Evolutionary conservation across 2,113 vertebrate genomes (phyloP), one percentile per base, ranked within the genome.

Genomic region (Halichoeres trimaculatus): DNA sequence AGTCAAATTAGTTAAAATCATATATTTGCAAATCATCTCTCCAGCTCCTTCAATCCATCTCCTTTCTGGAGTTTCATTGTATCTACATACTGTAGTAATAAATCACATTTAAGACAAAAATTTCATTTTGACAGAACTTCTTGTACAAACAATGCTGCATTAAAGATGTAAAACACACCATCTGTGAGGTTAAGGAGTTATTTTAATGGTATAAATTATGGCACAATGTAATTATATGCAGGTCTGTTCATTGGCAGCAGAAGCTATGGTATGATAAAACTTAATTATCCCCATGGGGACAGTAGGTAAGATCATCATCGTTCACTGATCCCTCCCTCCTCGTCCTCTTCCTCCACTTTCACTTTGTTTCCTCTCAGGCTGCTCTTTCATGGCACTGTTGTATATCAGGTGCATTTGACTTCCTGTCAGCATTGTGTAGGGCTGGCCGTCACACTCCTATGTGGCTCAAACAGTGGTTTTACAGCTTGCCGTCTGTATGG

Each of bases 381-480:
- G 1, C 48, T 4, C 17, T 41, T 41, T 68, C 54, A 72, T 3
- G 11, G 2, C 66, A 14, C 1, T 2, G 16, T 67, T 36, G 74
- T 50, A 55, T 55, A 53, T 82, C 57, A 57, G 69, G 41, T 81
- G 55, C 17, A 20, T 73, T 62, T 45, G 53, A 64, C 19, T 40
- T 61, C 56, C 74, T 62, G 66, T 81, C 40, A 47, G 34, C 60
- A 76, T 65, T 86, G 64, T 76, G n/a, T 74, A 51, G 8, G 59
- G 70, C 70, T 24, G n/a, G 58, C 64, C 12, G 8, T 66, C 77
- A 74, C 80, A 67, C 61, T 45, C 76, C 43, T 55, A 1, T 60
- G 38, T 19, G 60, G 61, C 70, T 91, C 81, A 90, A 88, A 62
- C 69, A 12, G 84, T 91, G 83, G 81, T 86, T 90, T 90, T 81